Percentiles rank a stretch among this genome's conserved stretches.
phyloP scores from a whole-genome alignment of 2,113 vertebrate species.

The Marmota flaviventris region DNA sequence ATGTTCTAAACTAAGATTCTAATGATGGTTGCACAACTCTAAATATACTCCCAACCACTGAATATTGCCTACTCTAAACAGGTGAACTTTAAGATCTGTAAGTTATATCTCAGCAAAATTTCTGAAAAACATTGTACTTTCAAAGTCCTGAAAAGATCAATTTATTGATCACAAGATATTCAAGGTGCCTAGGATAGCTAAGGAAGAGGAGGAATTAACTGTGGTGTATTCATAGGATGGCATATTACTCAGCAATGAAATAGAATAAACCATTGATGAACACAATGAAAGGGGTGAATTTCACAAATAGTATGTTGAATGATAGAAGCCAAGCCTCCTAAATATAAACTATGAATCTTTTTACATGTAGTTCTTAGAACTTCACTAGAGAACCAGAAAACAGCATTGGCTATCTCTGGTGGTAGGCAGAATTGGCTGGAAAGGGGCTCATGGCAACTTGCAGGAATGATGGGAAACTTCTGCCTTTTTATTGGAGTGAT shows the following conservation, averaged over 20 bases:
- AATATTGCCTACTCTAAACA: neutral
- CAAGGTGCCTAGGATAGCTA: neutral
- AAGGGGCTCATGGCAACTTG: neutral
- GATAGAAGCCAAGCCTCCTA: neutral
- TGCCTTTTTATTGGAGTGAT: neutral
- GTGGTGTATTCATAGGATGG: neutral
- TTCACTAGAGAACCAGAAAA: neutral
- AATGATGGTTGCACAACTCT: neutral
- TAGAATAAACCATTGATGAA: neutral
- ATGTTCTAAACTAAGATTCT: neutral
- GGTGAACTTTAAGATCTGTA: neutral
- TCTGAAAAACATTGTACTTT: neutral
- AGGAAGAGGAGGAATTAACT: neutral
- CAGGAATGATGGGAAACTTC: neutral
- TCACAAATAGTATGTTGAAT: neutral
- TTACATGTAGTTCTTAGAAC: neutral
- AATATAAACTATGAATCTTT: neutral
- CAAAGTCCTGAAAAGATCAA: conserved; percentile 21
- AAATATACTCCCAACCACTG: neutral
- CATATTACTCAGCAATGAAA: neutral
- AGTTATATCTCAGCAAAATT: neutral
- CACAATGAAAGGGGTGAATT: neutral
- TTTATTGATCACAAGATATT: neutral
- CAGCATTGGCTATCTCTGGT: neutral
- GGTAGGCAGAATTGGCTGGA: neutral